Evolutionary conservation across 1,140 invertebrate species (phyloP), one percentile per base, ranked within the genome.

Genomic region (Dreissena polymorpha): DNA sequence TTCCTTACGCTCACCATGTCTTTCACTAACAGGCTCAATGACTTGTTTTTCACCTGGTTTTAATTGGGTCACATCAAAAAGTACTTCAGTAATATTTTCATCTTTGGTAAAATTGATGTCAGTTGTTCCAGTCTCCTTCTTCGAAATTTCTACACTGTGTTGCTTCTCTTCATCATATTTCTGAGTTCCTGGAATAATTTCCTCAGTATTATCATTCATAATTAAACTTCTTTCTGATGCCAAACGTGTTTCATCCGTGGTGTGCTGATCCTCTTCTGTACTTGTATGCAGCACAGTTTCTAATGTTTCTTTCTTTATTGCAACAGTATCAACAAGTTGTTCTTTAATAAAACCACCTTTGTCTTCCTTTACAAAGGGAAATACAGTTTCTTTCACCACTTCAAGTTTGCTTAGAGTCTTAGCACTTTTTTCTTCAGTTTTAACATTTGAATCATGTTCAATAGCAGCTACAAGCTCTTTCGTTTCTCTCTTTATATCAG

Each of bases 401-500:
- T 81, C 78, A 27, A 25, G 39, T 65, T 73, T 81, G 14, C 69
- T 72, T 67, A 65, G 63, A 7, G 70, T 14, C 64, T 73, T 81
- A 29, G 51, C 50, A 29, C 10, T 65, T 50, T 53, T 73, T 81
- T 81, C 78, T 51, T 81, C 69, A 5, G 51, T 63, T 57, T 65
- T 81, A 14, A 29, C 50, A n/a, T 67, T 73, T 23, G 69, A 64
- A 25, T 72, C 69, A 23, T 81, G 60, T 72, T 81, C 78, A n/a
- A 81, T 81, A 23, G 23, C n/a, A 65, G 78, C 70, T 1, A 49
- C 27, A 14, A 81, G 50, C 25, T 81, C 78, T 63, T 73, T 81
- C n/a, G 57, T 81, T 73, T 81, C 78, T 73, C 72, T 81, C 63
- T 57, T 81, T 18, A 81, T 23, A 51, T 81, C 78, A 21, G 69